Percentiles rank a stretch among this genome's conserved stretches.
Evolutionary conservation across 2,888 invertebrate genomes (phyloP).

Genomic region (Coremacera marginata): DNA sequence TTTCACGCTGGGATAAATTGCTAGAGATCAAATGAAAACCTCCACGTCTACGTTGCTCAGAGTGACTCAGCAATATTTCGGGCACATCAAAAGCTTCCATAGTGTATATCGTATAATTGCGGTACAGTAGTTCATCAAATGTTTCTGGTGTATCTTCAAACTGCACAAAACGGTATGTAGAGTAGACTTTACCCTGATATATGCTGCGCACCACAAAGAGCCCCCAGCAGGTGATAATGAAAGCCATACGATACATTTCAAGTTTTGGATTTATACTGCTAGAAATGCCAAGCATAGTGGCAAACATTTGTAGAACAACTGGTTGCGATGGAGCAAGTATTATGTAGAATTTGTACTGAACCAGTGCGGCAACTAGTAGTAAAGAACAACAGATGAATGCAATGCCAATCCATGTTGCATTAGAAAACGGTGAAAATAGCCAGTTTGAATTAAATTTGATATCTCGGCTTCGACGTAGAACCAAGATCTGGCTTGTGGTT

Average conservation of each 20-base stretch:
- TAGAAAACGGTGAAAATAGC: neutral
- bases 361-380: neutral
- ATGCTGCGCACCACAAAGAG: conserved; percentile 12
- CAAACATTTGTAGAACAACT: neutral
- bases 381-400: neutral
- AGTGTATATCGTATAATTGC: neutral
- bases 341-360: neutral
- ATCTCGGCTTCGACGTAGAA: neutral
- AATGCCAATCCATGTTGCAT: neutral
- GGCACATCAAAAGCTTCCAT: conserved; percentile 9
- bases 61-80: neutral
- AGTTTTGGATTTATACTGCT: neutral
- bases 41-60: neutral
- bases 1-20: neutral
- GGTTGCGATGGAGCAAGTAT: no score
- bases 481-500: neutral
- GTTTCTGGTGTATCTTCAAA: neutral
- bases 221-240: neutral
- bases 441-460: neutral
- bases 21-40: neutral
- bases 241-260: neutral
- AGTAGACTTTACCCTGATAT: conserved; percentile 13
- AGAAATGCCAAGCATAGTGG: neutral
- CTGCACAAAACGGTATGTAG: neutral
- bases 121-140: neutral